Percentiles rank a stretch among this genome's conserved stretches.
Conservation (phyloP, 2,113 vertebrate species). For the Gorsachius goisagi region DNA sequence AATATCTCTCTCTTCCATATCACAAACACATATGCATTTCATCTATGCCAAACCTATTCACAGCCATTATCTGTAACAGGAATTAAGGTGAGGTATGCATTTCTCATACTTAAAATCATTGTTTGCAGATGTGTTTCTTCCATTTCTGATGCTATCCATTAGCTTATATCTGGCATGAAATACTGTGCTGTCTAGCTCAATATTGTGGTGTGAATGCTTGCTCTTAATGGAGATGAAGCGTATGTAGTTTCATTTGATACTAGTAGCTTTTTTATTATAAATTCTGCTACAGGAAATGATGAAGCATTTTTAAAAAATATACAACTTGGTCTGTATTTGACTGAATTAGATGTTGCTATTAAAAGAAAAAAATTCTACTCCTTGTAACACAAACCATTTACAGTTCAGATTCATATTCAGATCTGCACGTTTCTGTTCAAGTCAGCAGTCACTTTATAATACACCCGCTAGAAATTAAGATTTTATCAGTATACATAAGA, state of each 20-base stretch:
- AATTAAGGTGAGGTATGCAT: not conserved
- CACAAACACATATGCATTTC: not conserved
- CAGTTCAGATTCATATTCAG: not conserved
- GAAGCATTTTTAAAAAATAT: not conserved
- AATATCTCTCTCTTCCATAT: not conserved
- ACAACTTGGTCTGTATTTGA: not conserved
- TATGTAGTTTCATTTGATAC: not conserved
- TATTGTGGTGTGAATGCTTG: fast-evolving
- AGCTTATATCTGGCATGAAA: not conserved
- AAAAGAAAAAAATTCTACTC: not conserved
- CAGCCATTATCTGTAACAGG: fast-evolving
- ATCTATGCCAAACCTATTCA: not conserved
- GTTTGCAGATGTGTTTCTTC: not conserved
- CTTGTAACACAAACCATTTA: not conserved
- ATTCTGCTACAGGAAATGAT: not conserved
- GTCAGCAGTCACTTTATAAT: not conserved
- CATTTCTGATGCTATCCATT: not conserved
- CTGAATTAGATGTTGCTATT: not conserved
- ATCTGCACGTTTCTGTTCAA: not conserved
- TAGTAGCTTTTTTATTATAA: not conserved
- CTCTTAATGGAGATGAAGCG: not conserved
- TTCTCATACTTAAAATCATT: not conserved
- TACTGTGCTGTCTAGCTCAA: not conserved
- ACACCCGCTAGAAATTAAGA: not conserved
- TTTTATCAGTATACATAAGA: not conserved